Evolutionary conservation across 92 coral and sea anemone genomes (phyloP).

Genomic region (Epizoanthus rinbou): DNA sequence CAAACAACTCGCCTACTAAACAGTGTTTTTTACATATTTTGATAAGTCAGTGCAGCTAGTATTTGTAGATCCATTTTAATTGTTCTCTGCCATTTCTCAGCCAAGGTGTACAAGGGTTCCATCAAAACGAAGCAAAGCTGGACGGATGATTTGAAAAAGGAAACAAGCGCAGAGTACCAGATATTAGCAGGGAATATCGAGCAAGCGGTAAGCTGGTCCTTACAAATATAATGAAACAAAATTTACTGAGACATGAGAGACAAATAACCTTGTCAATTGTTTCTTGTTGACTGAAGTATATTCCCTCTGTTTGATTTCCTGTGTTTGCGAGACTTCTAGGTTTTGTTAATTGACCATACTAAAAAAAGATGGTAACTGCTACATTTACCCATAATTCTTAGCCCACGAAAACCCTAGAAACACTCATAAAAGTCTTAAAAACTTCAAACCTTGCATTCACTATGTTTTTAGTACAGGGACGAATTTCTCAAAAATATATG

Average conservation of each 20-base stretch:
- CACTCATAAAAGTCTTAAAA: too few species aligned
- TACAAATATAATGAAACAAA: not conserved
- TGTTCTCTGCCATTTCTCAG: slow-evolving; percentile 39
- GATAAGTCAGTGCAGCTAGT: not conserved
- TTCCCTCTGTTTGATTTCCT: not conserved
- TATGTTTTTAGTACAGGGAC: too few species aligned
- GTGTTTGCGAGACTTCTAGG: not conserved
- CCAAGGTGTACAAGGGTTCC: slow-evolving; percentile 72
- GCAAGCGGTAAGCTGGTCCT: slow-evolving; percentile 80
- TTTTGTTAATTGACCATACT: too few species aligned
- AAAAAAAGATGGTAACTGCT: too few species aligned
- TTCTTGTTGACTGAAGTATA: not conserved
- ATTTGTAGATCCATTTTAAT: not conserved
- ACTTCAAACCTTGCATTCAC: too few species aligned
- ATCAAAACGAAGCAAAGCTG: slow-evolving; percentile 90
- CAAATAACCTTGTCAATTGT: too few species aligned
- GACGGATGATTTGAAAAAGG: slow-evolving; percentile 73
- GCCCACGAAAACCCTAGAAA: too few species aligned
- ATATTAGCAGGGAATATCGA: slow-evolving; percentile 93
- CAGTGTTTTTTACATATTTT: too few species aligned
- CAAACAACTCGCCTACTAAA: too few species aligned
- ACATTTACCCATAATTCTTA: too few species aligned
- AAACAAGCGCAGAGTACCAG: slow-evolving; percentile 76
- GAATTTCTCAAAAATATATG: too few species aligned
- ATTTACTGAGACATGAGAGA: too few species aligned